Percentiles rank a stretch among this genome's conserved stretches.
phyloP scores from a whole-genome alignment of 2,797 vertebrate genomes.

The Lagocephalus sceleratus region DNA sequence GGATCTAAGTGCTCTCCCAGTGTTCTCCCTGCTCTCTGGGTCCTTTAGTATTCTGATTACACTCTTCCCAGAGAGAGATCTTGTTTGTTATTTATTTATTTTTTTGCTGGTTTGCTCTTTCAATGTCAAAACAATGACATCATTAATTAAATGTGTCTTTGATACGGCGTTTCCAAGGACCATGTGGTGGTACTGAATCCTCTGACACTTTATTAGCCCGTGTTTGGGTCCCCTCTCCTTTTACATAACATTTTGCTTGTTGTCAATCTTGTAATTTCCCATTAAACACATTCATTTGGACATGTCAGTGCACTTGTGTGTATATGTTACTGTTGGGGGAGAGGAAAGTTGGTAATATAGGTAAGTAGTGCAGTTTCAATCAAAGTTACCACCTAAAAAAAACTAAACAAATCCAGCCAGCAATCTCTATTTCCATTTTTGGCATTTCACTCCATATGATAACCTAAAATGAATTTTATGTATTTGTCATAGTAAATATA shows the following conservation, averaged over 20 bases:
- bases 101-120: constrained; percentile 53
- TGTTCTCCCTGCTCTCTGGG: constrained; percentile 45
- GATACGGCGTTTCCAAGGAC: constrained; percentile 44
- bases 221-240: neutral
- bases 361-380: constrained; percentile 8
- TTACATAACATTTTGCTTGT: constrained; percentile 4
- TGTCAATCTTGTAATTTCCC: constrained; percentile 14
- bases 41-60: constrained; percentile 48
- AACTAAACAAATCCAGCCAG: constrained; percentile 11
- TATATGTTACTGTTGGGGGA: neutral
- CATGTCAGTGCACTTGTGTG: constrained; percentile 2
- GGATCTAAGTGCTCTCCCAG: constrained; percentile 49
- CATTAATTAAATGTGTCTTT: constrained; percentile 63
- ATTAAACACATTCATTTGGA: constrained; percentile 10
- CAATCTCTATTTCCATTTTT: constrained; percentile 6
- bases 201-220: constrained; percentile 1
- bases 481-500: constrained; percentile 25
- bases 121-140: constrained; percentile 75
- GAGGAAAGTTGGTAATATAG: constrained; percentile 5
- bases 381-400: neutral
- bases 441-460: constrained; percentile 40
- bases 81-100: constrained; percentile 55
- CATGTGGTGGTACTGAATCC: constrained; percentile 26
- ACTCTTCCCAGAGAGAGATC: constrained; percentile 36
- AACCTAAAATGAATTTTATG: constrained; percentile 39